Percentiles rank a stretch among this genome's conserved stretches.
These are phyloP conservation scores for Platanista minor DNA, from an alignment of 2,113 vertebrate species.

Conservation along the genomic window DNA sequence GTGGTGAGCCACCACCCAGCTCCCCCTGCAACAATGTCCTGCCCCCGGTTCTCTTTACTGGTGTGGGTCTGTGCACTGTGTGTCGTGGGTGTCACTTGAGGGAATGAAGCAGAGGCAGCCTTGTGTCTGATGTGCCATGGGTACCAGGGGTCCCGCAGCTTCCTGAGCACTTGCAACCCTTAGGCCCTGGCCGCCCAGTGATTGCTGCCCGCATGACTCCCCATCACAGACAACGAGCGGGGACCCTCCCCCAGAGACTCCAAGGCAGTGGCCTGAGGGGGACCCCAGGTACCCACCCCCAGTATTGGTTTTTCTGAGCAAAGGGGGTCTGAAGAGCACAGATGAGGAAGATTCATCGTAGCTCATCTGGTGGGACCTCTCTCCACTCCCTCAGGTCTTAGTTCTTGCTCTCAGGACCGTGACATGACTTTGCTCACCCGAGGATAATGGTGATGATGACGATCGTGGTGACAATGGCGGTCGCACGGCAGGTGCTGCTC, in stretches of 20 bases:
- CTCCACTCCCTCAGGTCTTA: fast-evolving
- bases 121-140: fast-evolving
- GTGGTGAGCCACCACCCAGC: fast-evolving
- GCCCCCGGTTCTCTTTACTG: fast-evolving
- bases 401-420: fast-evolving
- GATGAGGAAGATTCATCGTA: too few relatives aligned
- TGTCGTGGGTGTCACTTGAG: fast-evolving
- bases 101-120: background rate
- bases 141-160: too few relatives aligned
- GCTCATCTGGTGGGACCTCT: fast-evolving
- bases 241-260: background rate
- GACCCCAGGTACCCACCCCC: too few relatives aligned
- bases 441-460: fast-evolving
- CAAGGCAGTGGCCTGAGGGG: background rate
- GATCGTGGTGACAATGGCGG: fast-evolving
- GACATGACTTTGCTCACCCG: fast-evolving
- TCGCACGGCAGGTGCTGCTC: fast-evolving
- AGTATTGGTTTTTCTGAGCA: background rate
- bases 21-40: fast-evolving
- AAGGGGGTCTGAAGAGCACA: background rate
- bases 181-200: fast-evolving
- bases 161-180: background rate
- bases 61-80: background rate
- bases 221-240: background rate
- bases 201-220: background rate